Base-by-base conservation (phyloP, 1,140 invertebrate species). In the Copidosoma floridanum region DNA sequence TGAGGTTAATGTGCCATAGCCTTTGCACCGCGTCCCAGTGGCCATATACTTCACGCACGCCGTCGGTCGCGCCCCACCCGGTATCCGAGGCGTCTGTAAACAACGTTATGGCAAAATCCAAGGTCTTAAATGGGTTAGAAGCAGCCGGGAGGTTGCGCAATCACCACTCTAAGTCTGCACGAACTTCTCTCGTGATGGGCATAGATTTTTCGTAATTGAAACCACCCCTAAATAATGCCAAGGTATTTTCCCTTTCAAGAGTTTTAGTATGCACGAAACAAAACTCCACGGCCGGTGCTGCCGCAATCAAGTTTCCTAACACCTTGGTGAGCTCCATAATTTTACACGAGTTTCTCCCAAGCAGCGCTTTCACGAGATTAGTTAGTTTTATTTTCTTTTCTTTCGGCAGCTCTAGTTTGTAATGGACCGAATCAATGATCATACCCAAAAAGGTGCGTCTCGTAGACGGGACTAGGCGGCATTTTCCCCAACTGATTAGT, bases 131-230 rank as follows among this genome's bases (percentile, higher is more conserved):
- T 40, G 63, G 38, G 16, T 65, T 66, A 8, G 20, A 40, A 16
- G 50, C 29, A 20, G 48, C 37, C 44, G 24, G 20, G 23, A 69
- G 58, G 40, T 69, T 57, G 16, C 41, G 14, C 55, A 12, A 40
- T 69, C 71, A 74, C 71, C 72, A 75, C 4, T 47, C 4, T 18
- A 76, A 62, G 43, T 70, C 67, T 3, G 7, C 10, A 7, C 2
- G 16, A 3, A 14, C 6, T 16, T 11, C 2, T 29, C 27, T 7
- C 11, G 46, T 2, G 16, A 48, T 26, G 3, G 6, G 12, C 8
- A 48, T 48, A n/a, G 4, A 2, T 2, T 10, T 6, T 14, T 29
- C 26, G 14, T 48, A 48, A 6, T 48, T 27, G 11, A 18, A 5
- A 18, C 27, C n/a, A 29, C 27, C 5, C 21, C 3, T 8, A 8